These are phyloP conservation scores for Tyrannus savana DNA, from an alignment of 2,113 vertebrate species.

Conservation along the genomic window DNA sequence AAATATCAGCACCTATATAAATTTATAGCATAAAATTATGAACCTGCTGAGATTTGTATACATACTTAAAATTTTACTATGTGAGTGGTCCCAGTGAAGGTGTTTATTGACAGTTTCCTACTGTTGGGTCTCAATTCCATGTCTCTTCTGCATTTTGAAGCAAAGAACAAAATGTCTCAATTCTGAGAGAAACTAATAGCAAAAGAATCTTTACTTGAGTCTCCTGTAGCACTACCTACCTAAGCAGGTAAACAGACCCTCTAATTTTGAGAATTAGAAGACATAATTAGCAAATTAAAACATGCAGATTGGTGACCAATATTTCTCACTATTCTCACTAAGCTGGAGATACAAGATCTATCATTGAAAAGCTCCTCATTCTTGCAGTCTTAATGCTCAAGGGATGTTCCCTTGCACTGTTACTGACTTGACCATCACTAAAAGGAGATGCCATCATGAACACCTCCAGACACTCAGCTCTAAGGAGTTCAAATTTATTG, in stretches of 20 bases:
- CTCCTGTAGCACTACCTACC: neutral
- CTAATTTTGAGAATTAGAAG: neutral
- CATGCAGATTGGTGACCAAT: neutral
- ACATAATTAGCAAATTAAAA: neutral
- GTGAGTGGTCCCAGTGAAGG: neutral
- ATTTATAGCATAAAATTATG: neutral
- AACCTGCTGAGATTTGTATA: neutral
- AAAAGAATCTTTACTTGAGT: neutral
- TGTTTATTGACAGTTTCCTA: neutral
- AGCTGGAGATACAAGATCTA: neutral
- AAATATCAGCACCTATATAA: constrained; percentile 32
- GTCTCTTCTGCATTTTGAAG: neutral
- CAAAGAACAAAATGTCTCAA: neutral
- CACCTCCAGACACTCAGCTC: neutral
- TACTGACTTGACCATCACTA: neutral
- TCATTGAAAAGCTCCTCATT: neutral
- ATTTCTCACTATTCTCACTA: neutral
- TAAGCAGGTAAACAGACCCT: neutral
- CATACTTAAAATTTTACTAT: neutral
- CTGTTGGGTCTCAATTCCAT: neutral
- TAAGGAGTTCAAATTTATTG: neutral
- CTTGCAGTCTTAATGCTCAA: neutral
- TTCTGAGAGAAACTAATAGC: neutral
- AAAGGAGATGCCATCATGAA: neutral
- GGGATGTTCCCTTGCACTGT: neutral